phyloP scores from a whole-genome alignment of 2,888 invertebrate species.

The Chromoteleia sp. region DNA sequence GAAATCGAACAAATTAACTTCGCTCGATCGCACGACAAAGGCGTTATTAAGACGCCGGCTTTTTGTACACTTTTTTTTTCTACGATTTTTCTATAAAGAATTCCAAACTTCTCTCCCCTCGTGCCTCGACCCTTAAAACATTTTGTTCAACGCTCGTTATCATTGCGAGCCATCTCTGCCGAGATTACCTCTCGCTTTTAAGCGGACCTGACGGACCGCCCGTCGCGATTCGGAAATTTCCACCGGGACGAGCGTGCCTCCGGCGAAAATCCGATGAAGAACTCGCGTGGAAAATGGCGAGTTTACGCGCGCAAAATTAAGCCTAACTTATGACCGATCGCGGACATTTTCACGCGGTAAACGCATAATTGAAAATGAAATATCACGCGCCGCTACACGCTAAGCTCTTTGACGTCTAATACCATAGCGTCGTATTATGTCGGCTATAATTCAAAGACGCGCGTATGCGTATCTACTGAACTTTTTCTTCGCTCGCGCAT shows the following conservation, averaged over 20 bases:
- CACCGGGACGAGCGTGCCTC: conserved; percentile 18
- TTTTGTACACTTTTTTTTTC: conserved; percentile 43
- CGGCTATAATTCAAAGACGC: conserved; percentile 70
- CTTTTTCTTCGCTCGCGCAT: conserved; percentile 54
- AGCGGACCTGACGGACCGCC: conserved; percentile 43
- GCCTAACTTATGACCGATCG: conserved; percentile 61
- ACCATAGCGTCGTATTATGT: conserved; percentile 70
- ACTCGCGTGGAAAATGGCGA: conserved; percentile 56
- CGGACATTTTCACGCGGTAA: conserved; percentile 66
- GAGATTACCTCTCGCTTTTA: conserved; percentile 46
- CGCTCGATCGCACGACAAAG: conserved; percentile 36
- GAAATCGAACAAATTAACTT: conserved; percentile 33
- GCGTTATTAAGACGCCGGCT: conserved; percentile 24
- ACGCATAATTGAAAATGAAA: conserved; percentile 71
- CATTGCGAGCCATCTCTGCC: conserved; percentile 32
- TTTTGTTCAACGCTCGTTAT: conserved; percentile 41
- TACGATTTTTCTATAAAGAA: conserved; percentile 40
- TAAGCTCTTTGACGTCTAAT: conserved; percentile 68
- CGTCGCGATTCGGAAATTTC: conserved; percentile 60
- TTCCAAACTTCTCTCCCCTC: conserved; percentile 13
- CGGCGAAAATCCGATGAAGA: conserved; percentile 27
- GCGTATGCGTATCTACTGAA: conserved; percentile 33
- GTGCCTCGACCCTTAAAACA: conserved; percentile 21
- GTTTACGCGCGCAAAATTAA: conserved; percentile 61
- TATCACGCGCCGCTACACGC: conserved; percentile 56